These are phyloP conservation scores for Lamellibrachia columna DNA, from an alignment of 2,888 invertebrate genomes.

Conservation along the genomic window DNA sequence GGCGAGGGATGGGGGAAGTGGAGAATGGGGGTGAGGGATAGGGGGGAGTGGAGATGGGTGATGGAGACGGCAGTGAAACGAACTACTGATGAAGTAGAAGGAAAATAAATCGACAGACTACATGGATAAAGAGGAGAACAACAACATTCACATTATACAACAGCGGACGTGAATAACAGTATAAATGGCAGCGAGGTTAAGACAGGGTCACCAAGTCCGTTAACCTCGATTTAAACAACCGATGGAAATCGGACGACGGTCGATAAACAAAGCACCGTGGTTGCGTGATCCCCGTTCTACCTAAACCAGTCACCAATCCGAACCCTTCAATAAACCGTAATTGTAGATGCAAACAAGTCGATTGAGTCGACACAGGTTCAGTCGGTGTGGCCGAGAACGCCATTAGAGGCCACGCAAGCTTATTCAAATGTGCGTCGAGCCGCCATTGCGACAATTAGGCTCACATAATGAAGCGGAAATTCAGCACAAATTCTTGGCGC, in stretches of 20 bases:
- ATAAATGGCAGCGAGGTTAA: background rate
- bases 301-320: background rate
- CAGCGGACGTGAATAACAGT: background rate
- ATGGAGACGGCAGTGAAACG: too few relatives aligned
- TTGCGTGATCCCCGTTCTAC: background rate
- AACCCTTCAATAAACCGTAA: conserved; percentile 11
- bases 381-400: background rate
- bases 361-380: background rate
- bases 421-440: background rate
- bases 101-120: background rate
- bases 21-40: too few relatives aligned
- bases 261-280: background rate
- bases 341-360: conserved; percentile 4
- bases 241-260: background rate
- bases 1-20: too few relatives aligned
- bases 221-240: background rate
- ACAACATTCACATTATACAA: too few relatives aligned
- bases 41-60: too few relatives aligned
- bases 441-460: background rate
- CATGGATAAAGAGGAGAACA: too few relatives aligned
- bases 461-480: conserved; percentile 16
- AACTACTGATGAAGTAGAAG: background rate
- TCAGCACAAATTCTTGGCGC: conserved; percentile 7
- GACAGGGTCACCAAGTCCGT: background rate
- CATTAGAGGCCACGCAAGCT: conserved; percentile 16